Conservation (phyloP, 2,113 vertebrate species). For the Ardeotis arabs region DNA sequence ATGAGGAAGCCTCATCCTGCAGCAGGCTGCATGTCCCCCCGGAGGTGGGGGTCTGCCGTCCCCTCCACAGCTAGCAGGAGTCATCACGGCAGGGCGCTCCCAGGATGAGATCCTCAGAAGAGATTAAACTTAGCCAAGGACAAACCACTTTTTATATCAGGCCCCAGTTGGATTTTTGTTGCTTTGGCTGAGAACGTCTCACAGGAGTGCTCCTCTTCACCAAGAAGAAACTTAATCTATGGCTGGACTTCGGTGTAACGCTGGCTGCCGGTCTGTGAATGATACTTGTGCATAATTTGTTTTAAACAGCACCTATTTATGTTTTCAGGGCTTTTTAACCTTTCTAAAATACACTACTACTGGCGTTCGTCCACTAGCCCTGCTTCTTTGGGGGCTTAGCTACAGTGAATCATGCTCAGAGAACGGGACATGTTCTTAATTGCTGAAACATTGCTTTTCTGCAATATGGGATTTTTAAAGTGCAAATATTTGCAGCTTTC, state of each 20-base stretch:
- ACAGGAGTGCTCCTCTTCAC: not conserved
- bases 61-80: not conserved
- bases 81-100: not conserved
- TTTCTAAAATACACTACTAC: not conserved
- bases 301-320: not conserved
- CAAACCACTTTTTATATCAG: not conserved
- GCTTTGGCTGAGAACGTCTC: not conserved
- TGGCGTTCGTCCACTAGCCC: not conserved
- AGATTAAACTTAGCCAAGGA: not conserved
- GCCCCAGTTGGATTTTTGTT: not conserved
- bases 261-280: not conserved
- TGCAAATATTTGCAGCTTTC: not conserved
- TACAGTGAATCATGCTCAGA: not conserved
- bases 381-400: not conserved
- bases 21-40: accelerated
- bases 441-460: not conserved
- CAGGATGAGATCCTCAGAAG: not conserved
- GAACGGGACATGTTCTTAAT: not conserved
- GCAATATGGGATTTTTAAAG: not conserved
- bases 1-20: accelerated
- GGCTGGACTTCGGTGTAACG: not conserved
- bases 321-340: not conserved
- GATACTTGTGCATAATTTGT: not conserved
- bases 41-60: accelerated
- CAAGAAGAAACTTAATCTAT: not conserved